A percentile compares a stretch with the other conserved stretches of the same genome.
Conservation (phyloP, 1,140 invertebrate species). For the Drosophila asahinai region DNA sequence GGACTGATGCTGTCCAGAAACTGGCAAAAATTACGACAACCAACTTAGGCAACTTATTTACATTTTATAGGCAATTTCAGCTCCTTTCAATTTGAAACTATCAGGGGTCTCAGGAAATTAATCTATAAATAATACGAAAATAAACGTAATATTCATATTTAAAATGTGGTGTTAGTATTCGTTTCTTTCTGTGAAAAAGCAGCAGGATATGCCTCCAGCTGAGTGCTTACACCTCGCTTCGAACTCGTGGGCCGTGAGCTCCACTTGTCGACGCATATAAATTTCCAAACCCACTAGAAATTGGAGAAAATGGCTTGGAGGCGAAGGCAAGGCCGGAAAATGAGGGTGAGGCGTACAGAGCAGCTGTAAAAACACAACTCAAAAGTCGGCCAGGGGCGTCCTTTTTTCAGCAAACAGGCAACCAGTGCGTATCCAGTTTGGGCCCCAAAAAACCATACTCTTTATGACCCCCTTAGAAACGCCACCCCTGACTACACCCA, state of each 20-base stretch:
- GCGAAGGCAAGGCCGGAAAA: not conserved
- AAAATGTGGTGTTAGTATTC: not conserved
- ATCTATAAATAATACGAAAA: too few species aligned
- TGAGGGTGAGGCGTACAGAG: slow-evolving; percentile 5
- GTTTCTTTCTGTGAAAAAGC: not conserved
- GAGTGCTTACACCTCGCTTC: slow-evolving; percentile 14
- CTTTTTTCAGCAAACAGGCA: slow-evolving; percentile 25
- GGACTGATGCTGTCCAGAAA: too few species aligned
- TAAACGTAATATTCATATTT: too few species aligned
- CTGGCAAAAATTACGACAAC: too few species aligned
- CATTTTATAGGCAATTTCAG: too few species aligned
- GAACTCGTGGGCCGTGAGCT: slow-evolving; percentile 11
- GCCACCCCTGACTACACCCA: too few species aligned
- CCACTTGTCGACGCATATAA: slow-evolving; percentile 69
- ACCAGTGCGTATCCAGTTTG: not conserved
- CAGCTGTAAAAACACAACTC: slow-evolving; percentile 69
- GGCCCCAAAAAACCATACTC: not conserved
- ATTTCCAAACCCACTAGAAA: slow-evolving; percentile 49
- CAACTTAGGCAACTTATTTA: too few species aligned
- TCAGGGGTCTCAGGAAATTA: too few species aligned
- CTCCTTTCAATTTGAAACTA: too few species aligned
- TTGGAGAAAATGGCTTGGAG: slow-evolving; percentile 11
- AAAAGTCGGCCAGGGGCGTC: slow-evolving; percentile 46
- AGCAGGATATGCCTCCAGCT: slow-evolving; percentile 9
- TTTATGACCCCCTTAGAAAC: not conserved